A percentile compares a stretch with the other conserved stretches of the same genome.
Evolutionary conservation across 2,797 vertebrate genomes (phyloP).

Genomic region (Poeciliopsis presidionis): DNA sequence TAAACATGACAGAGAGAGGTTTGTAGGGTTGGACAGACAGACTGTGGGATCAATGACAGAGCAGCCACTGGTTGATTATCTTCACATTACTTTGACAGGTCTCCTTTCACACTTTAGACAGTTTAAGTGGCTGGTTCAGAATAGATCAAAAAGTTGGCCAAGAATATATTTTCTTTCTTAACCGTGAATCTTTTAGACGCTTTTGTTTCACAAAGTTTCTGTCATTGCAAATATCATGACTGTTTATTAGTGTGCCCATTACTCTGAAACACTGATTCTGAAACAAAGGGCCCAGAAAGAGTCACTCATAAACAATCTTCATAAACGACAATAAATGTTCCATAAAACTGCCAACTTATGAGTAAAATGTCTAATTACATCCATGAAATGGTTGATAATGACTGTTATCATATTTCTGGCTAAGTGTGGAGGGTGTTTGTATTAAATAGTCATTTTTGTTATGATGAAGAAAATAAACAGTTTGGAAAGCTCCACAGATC

Average conservation of each 20-base stretch:
- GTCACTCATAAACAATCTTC: conserved; percentile 32
- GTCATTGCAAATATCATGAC: conserved; percentile 35
- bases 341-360: conserved; percentile 20
- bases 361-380: conserved; percentile 43
- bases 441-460: conserved; percentile 17
- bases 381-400: conserved; percentile 40
- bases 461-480: conserved; percentile 9
- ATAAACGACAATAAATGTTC: conserved; percentile 11
- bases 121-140: conserved; percentile 61
- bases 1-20: conserved; percentile 60
- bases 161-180: conserved; percentile 32
- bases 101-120: conserved; percentile 64
- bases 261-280: conserved; percentile 42
- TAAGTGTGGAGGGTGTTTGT: conserved; percentile 15
- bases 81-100: conserved; percentile 55
- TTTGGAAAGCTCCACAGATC: not conserved
- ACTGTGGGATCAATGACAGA: conserved; percentile 53
- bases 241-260: conserved; percentile 48
- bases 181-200: conserved; percentile 29
- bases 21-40: conserved; percentile 43
- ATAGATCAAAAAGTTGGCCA: conserved; percentile 30
- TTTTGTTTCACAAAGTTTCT: conserved; percentile 43
- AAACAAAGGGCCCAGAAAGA: conserved; percentile 33
- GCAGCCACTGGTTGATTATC: conserved; percentile 52
- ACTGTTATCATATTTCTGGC: conserved; percentile 12